These are phyloP conservation scores for Microtus pennsylvanicus DNA, from an alignment of 2,113 vertebrate species.

Conservation along the genomic window DNA sequence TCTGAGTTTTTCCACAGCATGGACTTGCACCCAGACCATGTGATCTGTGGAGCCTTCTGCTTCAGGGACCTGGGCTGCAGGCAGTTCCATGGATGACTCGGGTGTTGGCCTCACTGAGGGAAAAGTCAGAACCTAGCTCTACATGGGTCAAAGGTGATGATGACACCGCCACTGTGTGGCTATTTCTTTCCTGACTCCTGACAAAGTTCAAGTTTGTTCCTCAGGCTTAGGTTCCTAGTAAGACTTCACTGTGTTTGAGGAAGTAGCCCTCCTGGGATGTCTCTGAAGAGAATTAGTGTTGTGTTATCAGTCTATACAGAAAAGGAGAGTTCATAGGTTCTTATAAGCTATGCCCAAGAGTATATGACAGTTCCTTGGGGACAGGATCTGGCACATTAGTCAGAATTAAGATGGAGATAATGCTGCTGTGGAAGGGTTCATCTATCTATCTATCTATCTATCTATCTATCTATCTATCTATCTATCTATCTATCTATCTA, in stretches of 20 bases:
- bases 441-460: neutral
- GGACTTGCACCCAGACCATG: neutral
- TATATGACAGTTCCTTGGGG: neutral
- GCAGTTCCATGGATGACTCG: neutral
- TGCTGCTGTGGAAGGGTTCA: neutral
- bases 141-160: neutral
- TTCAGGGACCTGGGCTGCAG: neutral
- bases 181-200: slow-evolving; percentile 17
- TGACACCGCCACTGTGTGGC: neutral
- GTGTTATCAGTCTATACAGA: slow-evolving; percentile 44
- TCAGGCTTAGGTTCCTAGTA: neutral
- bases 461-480: too few species aligned
- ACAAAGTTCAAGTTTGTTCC: slow-evolving; percentile 38
- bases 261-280: slow-evolving; percentile 20
- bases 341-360: neutral
- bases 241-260: neutral
- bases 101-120: neutral
- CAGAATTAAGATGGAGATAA: neutral
- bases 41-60: neutral
- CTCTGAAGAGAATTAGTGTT: slow-evolving; percentile 35
- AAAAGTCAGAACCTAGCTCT: slow-evolving; percentile 9
- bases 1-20: neutral
- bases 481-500: too few species aligned
- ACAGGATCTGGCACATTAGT: neutral
- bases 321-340: slow-evolving; percentile 58